A percentile compares a stretch with the other conserved stretches of the same genome.
Conservation (phyloP, 2,888 invertebrate genomes). For the Drosophila merina region DNA sequence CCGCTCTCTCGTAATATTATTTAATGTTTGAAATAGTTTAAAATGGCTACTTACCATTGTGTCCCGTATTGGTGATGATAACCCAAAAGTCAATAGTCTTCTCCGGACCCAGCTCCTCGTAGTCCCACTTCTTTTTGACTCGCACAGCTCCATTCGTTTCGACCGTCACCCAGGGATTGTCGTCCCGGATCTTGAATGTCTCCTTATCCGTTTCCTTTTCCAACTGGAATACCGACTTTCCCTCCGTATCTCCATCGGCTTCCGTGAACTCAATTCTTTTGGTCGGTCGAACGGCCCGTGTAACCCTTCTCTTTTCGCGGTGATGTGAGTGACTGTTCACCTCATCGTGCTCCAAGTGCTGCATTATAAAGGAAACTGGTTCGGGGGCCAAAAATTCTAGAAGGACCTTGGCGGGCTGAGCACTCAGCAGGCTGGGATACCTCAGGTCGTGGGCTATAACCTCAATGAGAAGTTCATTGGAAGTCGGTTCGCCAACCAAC, state of each 20-base stretch:
- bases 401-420: slow-evolving; percentile 89
- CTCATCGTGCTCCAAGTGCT: slow-evolving; percentile 85
- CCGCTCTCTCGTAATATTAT: neutral
- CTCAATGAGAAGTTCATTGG: slow-evolving; percentile 87
- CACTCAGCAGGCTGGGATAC: slow-evolving; percentile 89
- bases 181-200: slow-evolving; percentile 96
- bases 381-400: slow-evolving; percentile 88
- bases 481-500: slow-evolving; percentile 90
- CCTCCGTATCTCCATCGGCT: slow-evolving; percentile 94
- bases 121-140: slow-evolving; percentile 98
- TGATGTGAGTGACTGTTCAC: slow-evolving; percentile 85
- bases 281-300: slow-evolving; percentile 96
- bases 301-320: slow-evolving; percentile 91
- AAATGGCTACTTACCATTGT: slow-evolving; percentile 88
- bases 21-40: neutral
- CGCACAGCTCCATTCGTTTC: slow-evolving; percentile 95
- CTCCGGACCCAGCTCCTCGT: slow-evolving; percentile 96
- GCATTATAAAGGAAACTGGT: slow-evolving; percentile 86
- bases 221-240: slow-evolving; percentile 93
- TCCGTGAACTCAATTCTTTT: slow-evolving; percentile 96
- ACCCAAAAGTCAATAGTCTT: slow-evolving; percentile 98
- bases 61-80: slow-evolving; percentile 94
- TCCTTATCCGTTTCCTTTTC: slow-evolving; percentile 96
- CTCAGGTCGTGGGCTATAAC: slow-evolving; percentile 94
- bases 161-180: slow-evolving; percentile 97